These are phyloP conservation scores for Ectemnius cavifrons DNA, from an alignment of 2,888 invertebrate genomes.

Conservation along the genomic window DNA sequence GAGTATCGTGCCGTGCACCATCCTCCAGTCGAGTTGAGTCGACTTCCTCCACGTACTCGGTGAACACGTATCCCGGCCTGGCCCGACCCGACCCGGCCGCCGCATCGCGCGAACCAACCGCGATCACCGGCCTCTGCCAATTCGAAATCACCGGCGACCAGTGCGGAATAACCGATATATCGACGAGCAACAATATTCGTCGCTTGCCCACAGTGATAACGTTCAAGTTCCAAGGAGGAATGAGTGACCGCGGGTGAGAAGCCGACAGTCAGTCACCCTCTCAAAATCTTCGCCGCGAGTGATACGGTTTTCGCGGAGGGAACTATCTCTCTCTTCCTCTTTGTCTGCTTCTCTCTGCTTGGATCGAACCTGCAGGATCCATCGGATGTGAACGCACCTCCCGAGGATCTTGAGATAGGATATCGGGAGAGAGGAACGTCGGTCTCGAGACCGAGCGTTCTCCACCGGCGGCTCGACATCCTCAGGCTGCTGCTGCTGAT, in stretches of 20 bases:
- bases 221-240: neutral
- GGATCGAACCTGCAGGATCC: no score
- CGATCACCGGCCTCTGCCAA: neutral
- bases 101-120: neutral
- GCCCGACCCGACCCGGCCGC: slow-evolving; percentile 1
- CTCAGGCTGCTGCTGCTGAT: neutral
- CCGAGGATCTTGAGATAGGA: neutral
- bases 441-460: neutral
- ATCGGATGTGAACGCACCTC: neutral
- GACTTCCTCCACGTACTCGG: neutral
- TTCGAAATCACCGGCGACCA: neutral
- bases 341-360: no score
- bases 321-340: neutral
- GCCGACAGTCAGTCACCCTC: no score
- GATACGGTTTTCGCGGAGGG: slow-evolving; percentile 16
- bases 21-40: slow-evolving; percentile 59
- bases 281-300: slow-evolving; percentile 32
- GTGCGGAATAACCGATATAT: slow-evolving; percentile 2
- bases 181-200: neutral
- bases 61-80: neutral
- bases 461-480: neutral
- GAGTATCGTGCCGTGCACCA: slow-evolving; percentile 63
- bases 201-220: neutral
- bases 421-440: neutral
- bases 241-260: slow-evolving; percentile 13